Conservation (phyloP, 2,888 invertebrate genomes). For the Euphydryas editha region DNA sequence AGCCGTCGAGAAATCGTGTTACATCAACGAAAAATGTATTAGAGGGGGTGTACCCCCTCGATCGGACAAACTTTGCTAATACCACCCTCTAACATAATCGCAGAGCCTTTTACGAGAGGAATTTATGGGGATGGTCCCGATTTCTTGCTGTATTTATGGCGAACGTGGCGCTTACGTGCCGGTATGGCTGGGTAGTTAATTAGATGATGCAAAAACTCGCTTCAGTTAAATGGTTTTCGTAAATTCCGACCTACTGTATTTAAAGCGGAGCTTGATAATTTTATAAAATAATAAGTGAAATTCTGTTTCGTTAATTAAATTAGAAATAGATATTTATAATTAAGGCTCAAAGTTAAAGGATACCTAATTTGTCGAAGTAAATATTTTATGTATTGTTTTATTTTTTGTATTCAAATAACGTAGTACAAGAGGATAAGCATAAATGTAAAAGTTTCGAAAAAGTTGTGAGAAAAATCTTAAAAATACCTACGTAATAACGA, state of each 20-base stretch:
- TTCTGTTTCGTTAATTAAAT: conserved; percentile 1
- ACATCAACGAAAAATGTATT: conserved; percentile 85
- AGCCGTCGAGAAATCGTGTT: conserved; percentile 84
- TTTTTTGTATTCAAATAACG: background rate
- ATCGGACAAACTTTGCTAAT: conserved; percentile 84
- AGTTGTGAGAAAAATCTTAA: background rate
- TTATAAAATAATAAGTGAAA: conserved; percentile 11
- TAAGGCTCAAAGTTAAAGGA: background rate
- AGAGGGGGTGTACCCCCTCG: conserved; percentile 68
- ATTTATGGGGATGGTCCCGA: conserved; percentile 83
- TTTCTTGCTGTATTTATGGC: conserved; percentile 82
- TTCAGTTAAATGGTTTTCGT: conserved; percentile 34
- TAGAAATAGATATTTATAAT: conserved; percentile 4
- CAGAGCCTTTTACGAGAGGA: conserved; percentile 83
- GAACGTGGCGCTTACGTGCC: conserved; percentile 77
- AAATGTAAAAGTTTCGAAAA: background rate
- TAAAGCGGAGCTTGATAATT: conserved; percentile 10
- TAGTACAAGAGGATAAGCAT: background rate
- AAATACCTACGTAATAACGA: background rate
- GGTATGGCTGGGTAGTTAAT: conserved; percentile 72
- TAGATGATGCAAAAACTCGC: conserved; percentile 69
- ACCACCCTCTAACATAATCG: conserved; percentile 84
- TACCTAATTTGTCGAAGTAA: background rate
- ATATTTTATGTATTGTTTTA: background rate
- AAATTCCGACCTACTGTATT: conserved; percentile 27